Evolutionary conservation across 2,113 vertebrate genomes (phyloP).

Genomic region (Urocitellus parryii): DNA sequence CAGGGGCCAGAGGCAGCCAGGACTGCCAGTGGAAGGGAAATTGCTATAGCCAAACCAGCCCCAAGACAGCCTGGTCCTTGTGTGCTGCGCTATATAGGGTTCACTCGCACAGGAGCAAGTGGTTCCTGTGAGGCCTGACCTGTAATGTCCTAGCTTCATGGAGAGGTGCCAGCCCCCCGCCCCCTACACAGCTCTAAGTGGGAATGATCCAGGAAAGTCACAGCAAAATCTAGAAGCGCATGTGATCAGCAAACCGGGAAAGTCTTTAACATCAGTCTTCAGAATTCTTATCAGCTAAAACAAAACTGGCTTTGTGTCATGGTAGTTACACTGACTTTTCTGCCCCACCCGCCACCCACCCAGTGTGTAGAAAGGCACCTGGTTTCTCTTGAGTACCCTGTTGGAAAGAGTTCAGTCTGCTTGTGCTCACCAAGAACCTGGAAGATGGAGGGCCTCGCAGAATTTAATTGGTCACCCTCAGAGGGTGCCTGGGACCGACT

Average conservation of each 20-base stretch:
- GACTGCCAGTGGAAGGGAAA: not conserved
- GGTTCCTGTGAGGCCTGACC: constrained; percentile 14
- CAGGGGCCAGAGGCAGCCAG: not conserved
- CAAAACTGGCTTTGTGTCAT: not conserved
- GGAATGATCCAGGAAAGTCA: not conserved
- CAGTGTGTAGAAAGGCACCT: not conserved
- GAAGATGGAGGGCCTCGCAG: not conserved
- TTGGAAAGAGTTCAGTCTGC: not conserved
- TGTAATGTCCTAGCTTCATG: not conserved
- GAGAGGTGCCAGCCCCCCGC: not conserved
- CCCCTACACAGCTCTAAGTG: not conserved
- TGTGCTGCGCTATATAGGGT: not conserved
- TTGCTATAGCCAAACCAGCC: not conserved
- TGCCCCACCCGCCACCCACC: too few relatives aligned
- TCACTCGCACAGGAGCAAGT: constrained; percentile 19
- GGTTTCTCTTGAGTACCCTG: not conserved
- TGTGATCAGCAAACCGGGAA: not conserved
- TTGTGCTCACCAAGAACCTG: not conserved
- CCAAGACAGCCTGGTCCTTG: not conserved
- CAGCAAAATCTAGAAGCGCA: too few relatives aligned
- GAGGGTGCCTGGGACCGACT: not conserved
- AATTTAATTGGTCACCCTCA: not conserved
- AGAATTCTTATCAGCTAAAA: not conserved
- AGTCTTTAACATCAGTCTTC: not conserved
- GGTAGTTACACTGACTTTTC: not conserved